phyloP scores from a whole-genome alignment of 2,888 invertebrate genomes.

The Odontocolon sp. region DNA sequence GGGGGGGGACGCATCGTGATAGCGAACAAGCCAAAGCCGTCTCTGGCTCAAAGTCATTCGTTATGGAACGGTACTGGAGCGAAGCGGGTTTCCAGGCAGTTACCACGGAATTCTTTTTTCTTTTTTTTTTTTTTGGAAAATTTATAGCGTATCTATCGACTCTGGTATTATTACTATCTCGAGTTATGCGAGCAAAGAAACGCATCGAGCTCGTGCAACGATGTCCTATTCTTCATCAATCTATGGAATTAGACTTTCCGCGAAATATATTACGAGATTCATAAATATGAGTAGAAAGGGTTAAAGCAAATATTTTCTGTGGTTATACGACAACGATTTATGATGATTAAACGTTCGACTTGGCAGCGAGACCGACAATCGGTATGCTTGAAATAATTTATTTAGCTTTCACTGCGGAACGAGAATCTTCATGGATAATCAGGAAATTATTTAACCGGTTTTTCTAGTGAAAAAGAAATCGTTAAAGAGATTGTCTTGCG shows the following conservation, averaged over 20 bases:
- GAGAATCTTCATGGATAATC: constrained; percentile 19
- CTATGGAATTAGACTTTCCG: constrained; percentile 49
- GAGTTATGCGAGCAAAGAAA: not conserved
- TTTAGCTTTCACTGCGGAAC: constrained; percentile 26
- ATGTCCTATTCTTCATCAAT: constrained; percentile 29
- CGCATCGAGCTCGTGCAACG: too few relatives aligned
- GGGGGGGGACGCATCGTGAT: constrained; percentile 50
- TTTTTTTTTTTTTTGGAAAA: not conserved
- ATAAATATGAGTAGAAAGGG: not conserved
- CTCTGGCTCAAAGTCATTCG: constrained; percentile 29
- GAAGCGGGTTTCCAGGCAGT: constrained; percentile 13
- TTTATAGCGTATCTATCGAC: constrained; percentile 1
- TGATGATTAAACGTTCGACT: constrained; percentile 77
- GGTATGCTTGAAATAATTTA: constrained; percentile 35
- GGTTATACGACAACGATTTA: constrained; percentile 78
- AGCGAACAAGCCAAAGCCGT: constrained; percentile 27
- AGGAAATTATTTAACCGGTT: constrained; percentile 13
- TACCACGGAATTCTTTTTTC: constrained; percentile 48
- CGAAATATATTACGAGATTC: constrained; percentile 48
- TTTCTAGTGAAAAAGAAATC: not conserved
- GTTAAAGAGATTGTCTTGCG: too few relatives aligned
- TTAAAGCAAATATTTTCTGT: constrained; percentile 66
- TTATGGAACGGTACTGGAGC: not conserved
- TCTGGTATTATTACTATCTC: too few relatives aligned
- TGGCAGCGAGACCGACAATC: constrained; percentile 24